These are phyloP conservation scores for Dicaeum eximium DNA, from an alignment of 2,113 vertebrate species.

Conservation along the genomic window DNA sequence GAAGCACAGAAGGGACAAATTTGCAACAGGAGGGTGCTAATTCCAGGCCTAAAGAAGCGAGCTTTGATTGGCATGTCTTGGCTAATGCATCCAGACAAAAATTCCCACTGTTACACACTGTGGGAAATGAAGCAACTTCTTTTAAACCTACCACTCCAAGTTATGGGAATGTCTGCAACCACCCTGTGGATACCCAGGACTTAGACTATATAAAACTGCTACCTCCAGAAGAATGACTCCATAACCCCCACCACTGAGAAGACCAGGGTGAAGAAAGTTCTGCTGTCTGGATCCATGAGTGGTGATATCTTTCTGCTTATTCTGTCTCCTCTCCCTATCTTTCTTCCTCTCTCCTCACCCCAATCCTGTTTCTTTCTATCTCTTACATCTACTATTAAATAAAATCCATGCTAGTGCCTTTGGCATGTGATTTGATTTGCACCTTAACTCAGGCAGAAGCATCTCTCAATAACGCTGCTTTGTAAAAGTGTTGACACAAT, in stretches of 20 bases:
- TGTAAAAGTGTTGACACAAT: not conserved
- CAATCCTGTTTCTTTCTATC: not conserved
- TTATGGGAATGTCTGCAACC: not conserved
- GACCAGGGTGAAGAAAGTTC: not conserved
- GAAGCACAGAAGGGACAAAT: not conserved
- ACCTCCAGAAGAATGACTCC: not conserved
- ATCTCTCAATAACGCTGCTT: not conserved
- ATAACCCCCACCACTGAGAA: not conserved
- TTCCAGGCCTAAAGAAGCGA: not conserved
- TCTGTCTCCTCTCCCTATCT: too few relatives aligned
- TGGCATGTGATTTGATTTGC: not conserved
- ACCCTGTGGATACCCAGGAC: not conserved
- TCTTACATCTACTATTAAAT: not conserved
- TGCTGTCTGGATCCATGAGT: not conserved
- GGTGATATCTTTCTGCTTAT: not conserved
- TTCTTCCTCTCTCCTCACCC: not conserved
- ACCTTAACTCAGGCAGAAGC: not conserved
- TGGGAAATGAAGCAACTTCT: not conserved
- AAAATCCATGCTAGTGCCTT: not conserved
- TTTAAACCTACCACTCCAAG: fast-evolving
- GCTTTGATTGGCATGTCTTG: not conserved
- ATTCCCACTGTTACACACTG: not conserved
- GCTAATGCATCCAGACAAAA: not conserved
- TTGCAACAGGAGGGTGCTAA: not conserved
- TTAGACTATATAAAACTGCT: too few relatives aligned